These are phyloP conservation scores for Poeciliopsis prolifica DNA, from an alignment of 2,113 vertebrate genomes.

Conservation along the genomic window DNA sequence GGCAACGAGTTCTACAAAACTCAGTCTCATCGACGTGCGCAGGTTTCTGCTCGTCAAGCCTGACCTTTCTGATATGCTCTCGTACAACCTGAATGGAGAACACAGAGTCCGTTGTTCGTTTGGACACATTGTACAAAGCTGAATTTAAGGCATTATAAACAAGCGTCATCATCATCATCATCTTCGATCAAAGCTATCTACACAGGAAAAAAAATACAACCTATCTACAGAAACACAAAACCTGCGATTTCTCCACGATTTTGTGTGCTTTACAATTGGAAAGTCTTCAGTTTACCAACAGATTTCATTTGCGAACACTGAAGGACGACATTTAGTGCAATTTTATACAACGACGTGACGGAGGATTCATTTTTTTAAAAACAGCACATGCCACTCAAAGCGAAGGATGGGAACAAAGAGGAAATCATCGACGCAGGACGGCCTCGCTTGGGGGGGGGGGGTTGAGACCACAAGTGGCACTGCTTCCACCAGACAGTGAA, in stretches of 20 bases:
- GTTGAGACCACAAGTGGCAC: conserved; percentile 15
- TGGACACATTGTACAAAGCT: conserved; percentile 71
- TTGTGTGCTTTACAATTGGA: conserved; percentile 70
- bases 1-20: neutral
- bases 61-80: conserved; percentile 31
- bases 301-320: conserved; percentile 66
- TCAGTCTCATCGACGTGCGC: neutral
- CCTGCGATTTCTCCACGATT: conserved; percentile 54
- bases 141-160: conserved; percentile 82
- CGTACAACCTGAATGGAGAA: conserved; percentile 31
- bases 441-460: neutral
- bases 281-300: conserved; percentile 70
- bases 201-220: conserved; percentile 58
- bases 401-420: conserved; percentile 4
- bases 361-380: conserved; percentile 11
- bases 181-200: conserved; percentile 57
- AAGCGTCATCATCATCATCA: conserved; percentile 44
- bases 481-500: conserved; percentile 35
- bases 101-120: conserved; percentile 31
- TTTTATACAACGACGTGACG: conserved; percentile 65
- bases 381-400: conserved; percentile 20
- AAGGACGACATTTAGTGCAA: conserved; percentile 81
- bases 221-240: conserved; percentile 75
- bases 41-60: conserved; percentile 20
- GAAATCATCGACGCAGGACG: conserved; percentile 23